Evolutionary conservation across 2,888 invertebrate genomes (phyloP).

Genomic region (Ichneumon xanthorius): DNA sequence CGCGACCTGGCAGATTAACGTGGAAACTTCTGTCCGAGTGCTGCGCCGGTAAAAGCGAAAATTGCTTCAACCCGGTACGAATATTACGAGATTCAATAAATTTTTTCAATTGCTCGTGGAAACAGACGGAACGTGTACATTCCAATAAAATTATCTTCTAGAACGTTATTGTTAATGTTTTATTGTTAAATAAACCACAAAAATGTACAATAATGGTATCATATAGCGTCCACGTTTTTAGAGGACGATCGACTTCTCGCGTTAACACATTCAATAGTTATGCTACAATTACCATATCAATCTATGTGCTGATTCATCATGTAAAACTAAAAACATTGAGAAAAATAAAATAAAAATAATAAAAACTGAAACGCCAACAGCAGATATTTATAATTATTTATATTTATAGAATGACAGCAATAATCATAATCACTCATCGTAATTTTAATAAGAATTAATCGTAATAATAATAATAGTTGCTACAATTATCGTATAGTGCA

Average conservation of each 20-base stretch:
- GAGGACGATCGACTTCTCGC: conserved; percentile 79
- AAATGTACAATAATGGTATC: conserved; percentile 84
- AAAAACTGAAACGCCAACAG: conserved; percentile 69
- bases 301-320: conserved; percentile 69
- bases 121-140: neutral
- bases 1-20: neutral
- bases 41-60: neutral
- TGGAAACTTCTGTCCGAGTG: neutral
- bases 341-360: conserved; percentile 73
- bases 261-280: conserved; percentile 83
- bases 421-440: conserved; percentile 83
- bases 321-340: conserved; percentile 78
- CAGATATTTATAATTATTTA: conserved; percentile 78
- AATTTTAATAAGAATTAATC: conserved; percentile 87
- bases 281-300: conserved; percentile 81
- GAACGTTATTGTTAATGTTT: conserved; percentile 76
- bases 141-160: conserved; percentile 43
- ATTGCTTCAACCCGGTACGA: neutral
- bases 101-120: neutral
- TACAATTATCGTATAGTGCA: conserved; percentile 80
- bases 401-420: conserved; percentile 79
- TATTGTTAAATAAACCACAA: conserved; percentile 85
- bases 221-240: conserved; percentile 75
- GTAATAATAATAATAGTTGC: conserved; percentile 76
- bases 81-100: neutral